Base-by-base conservation (phyloP, 2,113 vertebrate genomes). In the Triplophysa rosa region DNA sequence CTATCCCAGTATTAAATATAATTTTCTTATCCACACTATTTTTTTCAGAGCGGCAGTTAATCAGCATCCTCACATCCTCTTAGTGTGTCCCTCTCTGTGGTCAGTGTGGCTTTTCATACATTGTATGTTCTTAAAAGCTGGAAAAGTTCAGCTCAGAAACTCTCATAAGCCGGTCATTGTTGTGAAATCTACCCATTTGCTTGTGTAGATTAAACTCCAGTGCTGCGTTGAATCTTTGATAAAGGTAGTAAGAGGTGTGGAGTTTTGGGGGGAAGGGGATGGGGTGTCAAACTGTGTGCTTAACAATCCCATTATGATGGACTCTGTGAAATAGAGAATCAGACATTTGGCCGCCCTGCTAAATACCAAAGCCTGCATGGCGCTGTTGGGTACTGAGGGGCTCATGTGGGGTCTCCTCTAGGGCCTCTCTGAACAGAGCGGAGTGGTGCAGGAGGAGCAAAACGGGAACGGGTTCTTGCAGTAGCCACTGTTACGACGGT, bases 301-400 rank as follows among this genome's bases (percentile, higher is more conserved):
- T 80, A 71, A 77, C 76, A 72, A 65, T 78, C 70, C 65, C 29
- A 78, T 74, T 78, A 59, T 49, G 61, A 78, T 64, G 73, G 68
- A 40, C 23, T 13, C 47, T 54, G 68, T 74, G 63, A 71, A 62
- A 47, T 62, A 79, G 80, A 76, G 49, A 49, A 68, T 33, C 62
- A 47, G 67, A 77, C 29, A 40, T 81, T 80, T 62, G 68, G 67
- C 80, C 73, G 74, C 67, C 61, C 61, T 42, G 64, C 77, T 42
- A 49, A 79, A 83, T 85, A 67, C 66, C 63, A 45, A 59, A 72
- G 62, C 61, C 75, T 72, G 80, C 65, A 52, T 75, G 78, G 49
- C 42, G 67, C 59, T 68, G 64, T 33, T 59, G 59, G 80, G 67
- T 68, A 69, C 52, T 14, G 64, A 66, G 54, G 52, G 75, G 45